A percentile compares a stretch with the other conserved stretches of the same genome.
Evolutionary conservation across 2,113 vertebrate genomes (phyloP).

Genomic region (Oncorhynchus gorbuscha): DNA sequence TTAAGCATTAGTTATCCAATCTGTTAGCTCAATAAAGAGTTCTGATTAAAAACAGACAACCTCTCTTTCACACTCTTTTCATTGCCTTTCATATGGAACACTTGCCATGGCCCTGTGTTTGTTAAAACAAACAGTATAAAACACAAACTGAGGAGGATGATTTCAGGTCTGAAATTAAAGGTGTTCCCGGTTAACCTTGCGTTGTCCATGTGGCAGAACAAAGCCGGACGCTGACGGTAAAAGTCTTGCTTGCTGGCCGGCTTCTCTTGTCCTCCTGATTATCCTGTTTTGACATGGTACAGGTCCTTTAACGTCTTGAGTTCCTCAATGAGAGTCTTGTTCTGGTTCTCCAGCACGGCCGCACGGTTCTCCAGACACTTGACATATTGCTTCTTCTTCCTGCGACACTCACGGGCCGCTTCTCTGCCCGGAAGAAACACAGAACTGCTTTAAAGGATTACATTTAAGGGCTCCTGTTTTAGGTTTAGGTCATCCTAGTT

Average conservation of each 20-base stretch:
- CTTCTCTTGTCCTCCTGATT: conserved; percentile 23
- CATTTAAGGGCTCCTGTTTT: too few species aligned
- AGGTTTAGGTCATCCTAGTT: too few species aligned
- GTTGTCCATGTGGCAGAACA: conserved; percentile 49
- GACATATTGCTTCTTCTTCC: conserved; percentile 94
- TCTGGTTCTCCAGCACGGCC: conserved; percentile 92
- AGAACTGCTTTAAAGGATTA: not conserved
- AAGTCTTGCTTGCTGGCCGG: conserved; percentile 39
- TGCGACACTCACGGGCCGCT: conserved; percentile 88
- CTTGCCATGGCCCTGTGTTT: conserved; percentile 48
- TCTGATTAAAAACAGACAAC: conserved; percentile 51
- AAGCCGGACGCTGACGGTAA: conserved; percentile 23
- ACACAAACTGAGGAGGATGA: conserved; percentile 8
- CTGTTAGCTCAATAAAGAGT: conserved; percentile 28
- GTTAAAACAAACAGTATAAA: conserved; percentile 57
- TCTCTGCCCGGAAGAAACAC: conserved; percentile 70
- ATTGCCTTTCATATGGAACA: conserved; percentile 35
- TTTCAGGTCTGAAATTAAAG: conserved; percentile 40
- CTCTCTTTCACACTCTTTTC: conserved; percentile 24
- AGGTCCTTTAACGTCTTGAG: conserved; percentile 94
- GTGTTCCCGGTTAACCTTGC: conserved; percentile 66
- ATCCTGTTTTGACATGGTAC: conserved; percentile 92
- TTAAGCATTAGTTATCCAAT: conserved; percentile 56
- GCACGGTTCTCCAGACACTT: conserved; percentile 94
- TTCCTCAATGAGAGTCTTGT: conserved; percentile 94